These are phyloP conservation scores for Probaryconus sp. DNA, from an alignment of 1,140 invertebrate genomes.

Conservation along the genomic window DNA sequence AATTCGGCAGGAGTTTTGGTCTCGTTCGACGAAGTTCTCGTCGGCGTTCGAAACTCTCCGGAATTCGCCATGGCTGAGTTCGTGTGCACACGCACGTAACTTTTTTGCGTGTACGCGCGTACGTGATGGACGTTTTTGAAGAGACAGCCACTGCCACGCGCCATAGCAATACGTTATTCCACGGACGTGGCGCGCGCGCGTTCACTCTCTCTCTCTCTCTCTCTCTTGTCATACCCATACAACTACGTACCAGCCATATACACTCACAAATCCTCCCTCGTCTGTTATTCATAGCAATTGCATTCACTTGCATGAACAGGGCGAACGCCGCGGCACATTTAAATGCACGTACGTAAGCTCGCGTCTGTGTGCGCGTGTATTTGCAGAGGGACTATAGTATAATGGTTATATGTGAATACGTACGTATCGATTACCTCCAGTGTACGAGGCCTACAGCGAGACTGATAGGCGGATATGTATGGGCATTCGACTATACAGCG, in stretches of 20 bases:
- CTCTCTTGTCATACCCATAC: too few species aligned
- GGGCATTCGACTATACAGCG: constrained; percentile 51
- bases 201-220: constrained; percentile 41
- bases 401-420: constrained; percentile 58
- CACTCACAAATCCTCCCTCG: constrained; percentile 45
- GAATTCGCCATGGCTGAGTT: constrained; percentile 57
- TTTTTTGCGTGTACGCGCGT: constrained; percentile 52
- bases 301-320: constrained; percentile 49
- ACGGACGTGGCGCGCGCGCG: constrained; percentile 40
- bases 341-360: constrained; percentile 10
- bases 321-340: constrained; percentile 41
- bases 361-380: constrained; percentile 20
- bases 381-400: constrained; percentile 47
- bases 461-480: constrained; percentile 63
- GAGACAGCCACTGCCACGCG: constrained; percentile 58
- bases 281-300: constrained; percentile 52
- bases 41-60: constrained; percentile 41
- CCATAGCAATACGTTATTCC: constrained; percentile 58
- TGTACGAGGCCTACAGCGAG: constrained; percentile 56
- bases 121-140: constrained; percentile 54
- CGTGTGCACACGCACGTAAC: constrained; percentile 56
- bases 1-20: constrained; percentile 23
- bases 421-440: constrained; percentile 60
- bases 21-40: constrained; percentile 26
- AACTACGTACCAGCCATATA: too few species aligned